Percentiles rank a stretch among this genome's conserved stretches.
Evolutionary conservation across 2,888 invertebrate genomes (phyloP).

Genomic region (Hemaris fuciformis): DNA sequence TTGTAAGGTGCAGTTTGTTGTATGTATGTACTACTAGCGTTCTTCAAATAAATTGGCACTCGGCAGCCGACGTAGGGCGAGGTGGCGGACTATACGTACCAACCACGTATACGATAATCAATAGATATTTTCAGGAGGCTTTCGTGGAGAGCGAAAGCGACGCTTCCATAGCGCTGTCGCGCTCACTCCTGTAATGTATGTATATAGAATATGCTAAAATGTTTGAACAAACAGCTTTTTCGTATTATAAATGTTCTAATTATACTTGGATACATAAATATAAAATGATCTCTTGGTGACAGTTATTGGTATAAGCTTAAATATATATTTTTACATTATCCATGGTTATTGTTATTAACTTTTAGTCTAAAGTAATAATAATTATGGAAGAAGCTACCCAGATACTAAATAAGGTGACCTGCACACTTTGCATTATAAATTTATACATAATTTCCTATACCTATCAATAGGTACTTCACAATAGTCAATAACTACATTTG

Average conservation of each 20-base stretch:
- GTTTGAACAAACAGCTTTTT: constrained; percentile 31
- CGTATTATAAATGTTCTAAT: constrained; percentile 18
- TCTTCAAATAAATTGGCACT: constrained; percentile 80
- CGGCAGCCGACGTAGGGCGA: constrained; percentile 67
- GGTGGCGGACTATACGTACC: constrained; percentile 64
- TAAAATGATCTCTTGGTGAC: too few relatives aligned
- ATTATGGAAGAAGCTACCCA: too few relatives aligned
- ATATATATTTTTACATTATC: too few relatives aligned
- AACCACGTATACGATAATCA: constrained; percentile 78
- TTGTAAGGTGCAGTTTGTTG: constrained; percentile 25
- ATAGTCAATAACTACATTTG: not conserved
- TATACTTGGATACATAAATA: too few relatives aligned
- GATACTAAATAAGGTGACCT: too few relatives aligned
- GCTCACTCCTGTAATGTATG: constrained; percentile 70
- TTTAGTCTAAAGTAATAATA: not conserved
- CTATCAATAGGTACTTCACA: not conserved
- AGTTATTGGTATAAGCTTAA: too few relatives aligned
- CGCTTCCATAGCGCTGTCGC: constrained; percentile 57
- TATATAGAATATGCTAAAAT: constrained; percentile 54
- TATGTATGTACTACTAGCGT: constrained; percentile 46
- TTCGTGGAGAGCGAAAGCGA: constrained; percentile 69
- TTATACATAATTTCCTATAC: not conserved
- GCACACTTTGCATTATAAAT: not conserved
- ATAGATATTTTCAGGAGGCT: constrained; percentile 82
- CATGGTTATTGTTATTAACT: too few relatives aligned